A percentile compares a stretch with the other conserved stretches of the same genome.
Evolutionary conservation across 1,140 invertebrate genomes (phyloP).

Genomic region (Drosophila erecta): DNA sequence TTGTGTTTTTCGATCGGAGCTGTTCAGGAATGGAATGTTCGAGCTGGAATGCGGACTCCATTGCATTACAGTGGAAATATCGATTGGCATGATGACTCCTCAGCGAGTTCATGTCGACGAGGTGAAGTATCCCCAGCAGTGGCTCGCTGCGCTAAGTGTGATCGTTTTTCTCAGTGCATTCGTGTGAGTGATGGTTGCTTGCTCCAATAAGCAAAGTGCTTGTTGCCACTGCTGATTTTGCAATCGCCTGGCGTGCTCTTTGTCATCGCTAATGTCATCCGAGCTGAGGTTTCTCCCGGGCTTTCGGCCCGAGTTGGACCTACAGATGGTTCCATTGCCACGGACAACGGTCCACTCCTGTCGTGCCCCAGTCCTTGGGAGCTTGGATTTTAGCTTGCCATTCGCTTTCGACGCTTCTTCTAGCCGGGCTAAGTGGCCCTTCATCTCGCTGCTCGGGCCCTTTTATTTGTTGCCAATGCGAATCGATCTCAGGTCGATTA

Average conservation of each 20-base stretch:
- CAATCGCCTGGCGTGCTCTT: slow-evolving; percentile 28
- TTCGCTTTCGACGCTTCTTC: slow-evolving; percentile 53
- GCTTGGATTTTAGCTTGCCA: slow-evolving; percentile 62
- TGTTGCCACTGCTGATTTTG: slow-evolving; percentile 33
- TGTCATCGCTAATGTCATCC: slow-evolving; percentile 71
- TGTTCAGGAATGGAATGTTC: too few species aligned
- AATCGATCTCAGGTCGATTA: slow-evolving; percentile 39
- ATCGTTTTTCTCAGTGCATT: slow-evolving; percentile 2
- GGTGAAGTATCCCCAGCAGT: too few species aligned
- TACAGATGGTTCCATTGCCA: slow-evolving; percentile 22
- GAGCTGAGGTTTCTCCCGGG: slow-evolving; percentile 49
- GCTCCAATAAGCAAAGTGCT: slow-evolving; percentile 66
- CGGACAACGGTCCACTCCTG: slow-evolving; percentile 6
- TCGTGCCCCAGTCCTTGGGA: slow-evolving; percentile 17
- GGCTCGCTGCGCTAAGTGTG: neutral
- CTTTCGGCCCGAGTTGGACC: slow-evolving; percentile 5
- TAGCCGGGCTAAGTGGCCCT: slow-evolving; percentile 24
- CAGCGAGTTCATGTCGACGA: too few species aligned
- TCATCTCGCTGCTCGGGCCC: slow-evolving; percentile 9
- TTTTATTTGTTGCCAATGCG: neutral
- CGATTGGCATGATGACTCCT: too few species aligned
- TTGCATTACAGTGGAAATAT: too few species aligned
- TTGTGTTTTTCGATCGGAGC: too few species aligned
- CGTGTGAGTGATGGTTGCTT: slow-evolving; percentile 59
- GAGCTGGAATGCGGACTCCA: too few species aligned